Evolutionary conservation across 1,140 invertebrate species (phyloP).

Genomic region (Augochlora pura): DNA sequence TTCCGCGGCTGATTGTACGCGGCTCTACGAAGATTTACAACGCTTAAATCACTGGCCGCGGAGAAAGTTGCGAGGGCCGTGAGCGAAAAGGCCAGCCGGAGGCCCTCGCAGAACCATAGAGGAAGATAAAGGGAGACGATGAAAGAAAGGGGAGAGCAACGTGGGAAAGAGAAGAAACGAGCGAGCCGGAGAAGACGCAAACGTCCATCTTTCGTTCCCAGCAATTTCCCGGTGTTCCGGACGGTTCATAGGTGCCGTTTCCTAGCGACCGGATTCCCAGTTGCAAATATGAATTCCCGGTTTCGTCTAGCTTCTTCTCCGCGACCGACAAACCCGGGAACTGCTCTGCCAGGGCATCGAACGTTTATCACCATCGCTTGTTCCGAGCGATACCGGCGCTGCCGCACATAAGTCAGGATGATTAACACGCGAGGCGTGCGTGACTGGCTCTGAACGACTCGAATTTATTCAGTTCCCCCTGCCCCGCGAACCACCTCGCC

Average conservation of each 20-base stretch:
- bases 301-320: slow-evolving; percentile 35
- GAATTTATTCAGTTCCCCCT: slow-evolving; percentile 71
- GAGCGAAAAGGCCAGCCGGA: not conserved
- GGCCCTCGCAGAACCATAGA: not conserved
- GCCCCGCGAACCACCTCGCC: slow-evolving; percentile 33
- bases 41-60: slow-evolving; percentile 58
- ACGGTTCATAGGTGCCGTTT: slow-evolving; percentile 24
- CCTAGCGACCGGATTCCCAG: slow-evolving; percentile 24
- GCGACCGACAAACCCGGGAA: slow-evolving; percentile 24
- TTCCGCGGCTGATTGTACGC: slow-evolving; percentile 59
- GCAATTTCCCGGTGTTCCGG: slow-evolving; percentile 49
- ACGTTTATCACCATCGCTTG: slow-evolving; percentile 73
- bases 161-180: not conserved
- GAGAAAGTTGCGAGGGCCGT: not conserved
- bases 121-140: not conserved
- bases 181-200: slow-evolving; percentile 1
- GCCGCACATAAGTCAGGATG: slow-evolving; percentile 72
- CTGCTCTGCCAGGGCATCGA: slow-evolving; percentile 55
- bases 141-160: not conserved
- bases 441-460: slow-evolving; percentile 71
- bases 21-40: slow-evolving; percentile 66
- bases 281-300: slow-evolving; percentile 72
- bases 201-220: slow-evolving; percentile 53
- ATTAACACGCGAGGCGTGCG: slow-evolving; percentile 74
- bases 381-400: slow-evolving; percentile 60